phyloP scores from a whole-genome alignment of 2,113 vertebrate species.

The Monopterus albus region DNA sequence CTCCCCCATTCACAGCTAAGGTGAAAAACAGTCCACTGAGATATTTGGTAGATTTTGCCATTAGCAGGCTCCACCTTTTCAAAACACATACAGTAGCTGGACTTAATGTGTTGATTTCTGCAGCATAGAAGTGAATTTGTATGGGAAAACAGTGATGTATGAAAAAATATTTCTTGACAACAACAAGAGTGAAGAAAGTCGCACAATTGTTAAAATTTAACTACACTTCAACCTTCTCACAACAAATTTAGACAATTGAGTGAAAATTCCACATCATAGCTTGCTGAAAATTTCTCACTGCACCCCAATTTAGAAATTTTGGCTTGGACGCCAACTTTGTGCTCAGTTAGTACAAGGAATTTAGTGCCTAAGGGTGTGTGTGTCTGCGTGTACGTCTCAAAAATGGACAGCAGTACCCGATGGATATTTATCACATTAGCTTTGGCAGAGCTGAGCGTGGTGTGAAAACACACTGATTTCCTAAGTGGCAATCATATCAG shows the following conservation, averaged over 20 bases:
- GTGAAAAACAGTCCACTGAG: conserved; percentile 61
- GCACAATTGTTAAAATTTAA: conserved; percentile 32
- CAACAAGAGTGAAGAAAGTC: conserved; percentile 27
- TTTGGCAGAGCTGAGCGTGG: conserved; percentile 78
- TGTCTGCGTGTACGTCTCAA: conserved; percentile 54
- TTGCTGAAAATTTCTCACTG: conserved; percentile 57
- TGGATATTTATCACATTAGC: conserved; percentile 82
- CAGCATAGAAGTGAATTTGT: conserved; percentile 31
- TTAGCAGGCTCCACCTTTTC: conserved; percentile 50
- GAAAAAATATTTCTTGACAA: conserved; percentile 10
- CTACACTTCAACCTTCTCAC: conserved; percentile 33
- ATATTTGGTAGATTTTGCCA: conserved; percentile 58
- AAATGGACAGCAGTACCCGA: conserved; percentile 78
- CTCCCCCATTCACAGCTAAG: conserved; percentile 62
- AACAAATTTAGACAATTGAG: conserved; percentile 57
- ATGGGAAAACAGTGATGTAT: not conserved
- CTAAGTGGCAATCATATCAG: conserved; percentile 83
- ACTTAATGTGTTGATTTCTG: conserved; percentile 40
- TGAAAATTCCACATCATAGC: conserved; percentile 53
- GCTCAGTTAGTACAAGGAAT: conserved; percentile 72
- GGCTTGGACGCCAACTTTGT: conserved; percentile 50
- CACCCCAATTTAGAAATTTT: conserved; percentile 70
- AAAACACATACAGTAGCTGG: conserved; percentile 35
- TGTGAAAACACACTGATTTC: conserved; percentile 83
- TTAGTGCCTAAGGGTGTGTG: conserved; percentile 65